A percentile compares a stretch with the other conserved stretches of the same genome.
phyloP scores from a whole-genome alignment of 2,113 vertebrate genomes.

The Cottus gobio region DNA sequence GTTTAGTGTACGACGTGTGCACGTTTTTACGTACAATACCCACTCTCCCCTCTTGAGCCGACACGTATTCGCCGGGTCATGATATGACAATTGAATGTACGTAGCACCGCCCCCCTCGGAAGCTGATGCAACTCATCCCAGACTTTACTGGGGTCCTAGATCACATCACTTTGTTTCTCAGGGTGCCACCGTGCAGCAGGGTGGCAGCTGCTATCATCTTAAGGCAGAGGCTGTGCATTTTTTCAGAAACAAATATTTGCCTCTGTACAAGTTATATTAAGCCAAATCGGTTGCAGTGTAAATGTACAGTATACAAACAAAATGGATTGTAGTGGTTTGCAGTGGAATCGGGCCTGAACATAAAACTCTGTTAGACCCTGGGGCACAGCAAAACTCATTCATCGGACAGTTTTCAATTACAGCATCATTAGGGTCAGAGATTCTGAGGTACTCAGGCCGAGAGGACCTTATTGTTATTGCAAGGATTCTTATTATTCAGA shows the following conservation, averaged over 20 bases:
- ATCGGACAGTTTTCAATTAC: neutral
- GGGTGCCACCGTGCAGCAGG: neutral
- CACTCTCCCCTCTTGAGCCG: rapidly evolving
- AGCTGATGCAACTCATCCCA: conserved; percentile 90
- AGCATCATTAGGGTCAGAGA: too few relatives aligned
- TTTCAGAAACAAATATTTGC: neutral
- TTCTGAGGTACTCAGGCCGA: too few relatives aligned
- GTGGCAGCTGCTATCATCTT: neutral
- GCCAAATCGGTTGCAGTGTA: neutral
- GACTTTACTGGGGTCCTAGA: conserved; percentile 56
- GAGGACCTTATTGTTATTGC: too few relatives aligned
- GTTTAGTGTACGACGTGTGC: neutral
- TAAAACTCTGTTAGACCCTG: neutral
- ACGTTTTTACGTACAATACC: too few relatives aligned
- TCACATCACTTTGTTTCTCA: conserved; percentile 25
- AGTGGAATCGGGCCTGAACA: neutral
- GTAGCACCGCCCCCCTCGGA: conserved; percentile 65
- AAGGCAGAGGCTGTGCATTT: neutral
- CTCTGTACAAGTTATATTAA: neutral
- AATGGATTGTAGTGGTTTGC: neutral
- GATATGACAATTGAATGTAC: neutral
- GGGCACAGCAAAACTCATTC: neutral
- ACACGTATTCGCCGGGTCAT: neutral
- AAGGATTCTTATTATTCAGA: too few relatives aligned
- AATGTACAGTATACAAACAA: neutral